Evolutionary conservation across 2,888 invertebrate genomes (phyloP).

Genomic region (Parapristionchus giblindavisi): DNA sequence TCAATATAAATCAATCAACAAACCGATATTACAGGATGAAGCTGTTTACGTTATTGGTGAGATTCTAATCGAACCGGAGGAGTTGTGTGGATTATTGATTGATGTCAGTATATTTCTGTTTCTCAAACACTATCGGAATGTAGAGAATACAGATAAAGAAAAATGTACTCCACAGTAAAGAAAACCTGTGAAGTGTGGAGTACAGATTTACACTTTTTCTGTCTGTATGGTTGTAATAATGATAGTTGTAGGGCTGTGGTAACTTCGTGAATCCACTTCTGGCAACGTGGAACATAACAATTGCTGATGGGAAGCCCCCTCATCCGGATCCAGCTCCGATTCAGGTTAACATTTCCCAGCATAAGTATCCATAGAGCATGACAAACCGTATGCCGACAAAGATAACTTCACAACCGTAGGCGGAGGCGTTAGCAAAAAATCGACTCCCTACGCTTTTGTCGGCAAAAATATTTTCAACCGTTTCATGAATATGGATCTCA

Average conservation of each 20-base stretch:
- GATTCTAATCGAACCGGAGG: slow-evolving; percentile 56
- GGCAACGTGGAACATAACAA: slow-evolving; percentile 54
- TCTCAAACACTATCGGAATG: too few species aligned
- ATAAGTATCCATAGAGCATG: too few species aligned
- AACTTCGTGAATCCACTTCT: slow-evolving; percentile 53
- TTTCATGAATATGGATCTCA: too few species aligned
- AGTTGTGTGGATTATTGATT: slow-evolving; percentile 60
- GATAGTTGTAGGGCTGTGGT: slow-evolving; percentile 49
- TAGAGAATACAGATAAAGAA: not conserved
- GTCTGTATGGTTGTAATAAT: too few species aligned
- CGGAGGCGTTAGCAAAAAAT: too few species aligned
- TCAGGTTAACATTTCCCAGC: slow-evolving; percentile 18
- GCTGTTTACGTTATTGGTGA: slow-evolving; percentile 59
- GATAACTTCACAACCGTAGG: too few species aligned
- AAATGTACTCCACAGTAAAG: too few species aligned
- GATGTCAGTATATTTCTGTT: not conserved
- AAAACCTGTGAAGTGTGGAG: too few species aligned
- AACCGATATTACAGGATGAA: slow-evolving; percentile 52
- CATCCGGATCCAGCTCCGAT: slow-evolving; percentile 48
- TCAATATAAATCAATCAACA: not conserved
- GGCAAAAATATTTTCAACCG: too few species aligned
- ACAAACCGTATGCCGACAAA: too few species aligned
- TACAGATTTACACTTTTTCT: too few species aligned
- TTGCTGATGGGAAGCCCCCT: slow-evolving; percentile 57
- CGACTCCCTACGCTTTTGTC: too few species aligned